Percentiles rank a stretch among this genome's conserved stretches.
These are phyloP conservation scores for Sclerurus mexicanus DNA, from an alignment of 2,113 vertebrate genomes.

Conservation along the genomic window DNA sequence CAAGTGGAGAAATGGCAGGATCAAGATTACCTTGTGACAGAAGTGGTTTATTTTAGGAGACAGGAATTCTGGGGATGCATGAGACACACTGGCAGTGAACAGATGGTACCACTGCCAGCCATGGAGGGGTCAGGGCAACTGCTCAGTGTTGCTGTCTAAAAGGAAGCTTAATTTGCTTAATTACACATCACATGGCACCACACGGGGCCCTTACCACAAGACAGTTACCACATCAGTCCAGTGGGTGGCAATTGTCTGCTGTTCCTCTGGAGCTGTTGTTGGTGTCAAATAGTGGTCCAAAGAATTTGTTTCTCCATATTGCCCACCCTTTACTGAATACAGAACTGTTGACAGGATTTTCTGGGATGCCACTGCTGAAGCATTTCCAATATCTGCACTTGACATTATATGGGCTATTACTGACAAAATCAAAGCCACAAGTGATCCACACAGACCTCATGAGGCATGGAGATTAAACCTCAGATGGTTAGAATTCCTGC, in stretches of 20 bases:
- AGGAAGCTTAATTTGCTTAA: background rate
- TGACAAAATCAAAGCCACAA: background rate
- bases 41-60: background rate
- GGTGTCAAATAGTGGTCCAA: background rate
- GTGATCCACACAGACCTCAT: background rate
- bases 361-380: background rate
- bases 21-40: background rate
- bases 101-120: background rate
- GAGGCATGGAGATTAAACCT: background rate
- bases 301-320: rapidly evolving
- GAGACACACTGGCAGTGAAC: background rate
- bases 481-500: background rate
- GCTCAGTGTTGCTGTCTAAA: background rate
- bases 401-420: background rate
- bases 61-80: background rate
- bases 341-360: background rate
- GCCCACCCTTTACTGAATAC: background rate
- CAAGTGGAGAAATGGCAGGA: background rate
- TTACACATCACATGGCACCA: background rate
- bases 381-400: background rate
- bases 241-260: background rate
- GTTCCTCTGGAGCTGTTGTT: background rate
- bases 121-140: background rate
- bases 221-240: background rate
- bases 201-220: background rate